These are phyloP conservation scores for Liodrosophila aerea DNA, from an alignment of 2,888 invertebrate species.

Conservation along the genomic window DNA sequence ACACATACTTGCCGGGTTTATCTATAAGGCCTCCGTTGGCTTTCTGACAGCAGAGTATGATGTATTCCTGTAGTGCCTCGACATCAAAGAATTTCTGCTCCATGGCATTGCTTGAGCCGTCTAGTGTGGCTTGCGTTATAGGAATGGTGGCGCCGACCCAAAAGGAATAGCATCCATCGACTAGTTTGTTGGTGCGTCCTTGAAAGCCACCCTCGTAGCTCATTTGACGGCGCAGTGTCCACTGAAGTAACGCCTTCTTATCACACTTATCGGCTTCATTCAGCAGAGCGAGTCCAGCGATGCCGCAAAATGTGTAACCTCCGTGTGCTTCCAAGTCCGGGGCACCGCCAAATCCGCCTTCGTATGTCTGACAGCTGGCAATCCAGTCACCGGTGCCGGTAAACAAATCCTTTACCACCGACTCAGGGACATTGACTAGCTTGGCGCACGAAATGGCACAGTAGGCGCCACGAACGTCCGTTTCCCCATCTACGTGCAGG, in stretches of 20 bases:
- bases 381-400: conserved; percentile 96
- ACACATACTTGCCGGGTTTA: conserved; percentile 95
- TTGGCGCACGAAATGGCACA: conserved; percentile 96
- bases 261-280: conserved; percentile 80
- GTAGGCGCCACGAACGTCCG: conserved; percentile 97
- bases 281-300: conserved; percentile 93
- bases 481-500: conserved; percentile 95
- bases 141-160: conserved; percentile 98
- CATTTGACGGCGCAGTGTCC: conserved; percentile 97
- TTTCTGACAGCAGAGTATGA: conserved; percentile 95
- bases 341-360: conserved; percentile 98
- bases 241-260: conserved; percentile 87
- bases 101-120: conserved; percentile 67
- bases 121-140: conserved; percentile 89
- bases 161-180: conserved; percentile 99
- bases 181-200: conserved; percentile 98
- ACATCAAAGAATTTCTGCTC: conserved; percentile 87
- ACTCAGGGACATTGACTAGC: conserved; percentile 86
- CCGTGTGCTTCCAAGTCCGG: conserved; percentile 99
- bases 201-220: conserved; percentile 97
- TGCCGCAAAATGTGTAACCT: conserved; percentile 99
- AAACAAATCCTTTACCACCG: conserved; percentile 90
- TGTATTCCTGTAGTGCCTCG: conserved; percentile 95
- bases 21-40: conserved; percentile 94
- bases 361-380: conserved; percentile 97